phyloP scores from a whole-genome alignment of 2,888 invertebrate species.

The Eupithecia exiguata region DNA sequence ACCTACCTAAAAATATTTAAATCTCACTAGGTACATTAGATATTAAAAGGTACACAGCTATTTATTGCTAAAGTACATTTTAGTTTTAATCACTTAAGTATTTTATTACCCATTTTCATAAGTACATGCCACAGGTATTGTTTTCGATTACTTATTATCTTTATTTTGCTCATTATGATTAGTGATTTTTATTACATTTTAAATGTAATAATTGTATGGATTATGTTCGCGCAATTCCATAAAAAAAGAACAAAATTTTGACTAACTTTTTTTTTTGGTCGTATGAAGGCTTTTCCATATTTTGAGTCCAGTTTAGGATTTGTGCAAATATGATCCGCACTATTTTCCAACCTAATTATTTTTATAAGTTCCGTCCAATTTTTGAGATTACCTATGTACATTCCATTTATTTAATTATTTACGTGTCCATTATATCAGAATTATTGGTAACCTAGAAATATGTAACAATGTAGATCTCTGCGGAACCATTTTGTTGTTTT shows the following conservation, averaged over 20 bases:
- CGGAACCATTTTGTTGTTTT: neutral
- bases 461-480: neutral
- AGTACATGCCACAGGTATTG: neutral
- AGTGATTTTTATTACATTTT: neutral
- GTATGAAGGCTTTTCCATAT: neutral
- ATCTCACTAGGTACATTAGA: too few species aligned
- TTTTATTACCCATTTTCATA: neutral
- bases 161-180: neutral
- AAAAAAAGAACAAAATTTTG: neutral
- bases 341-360: neutral
- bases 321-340: neutral
- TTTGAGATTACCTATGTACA: conserved; percentile 1
- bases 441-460: neutral
- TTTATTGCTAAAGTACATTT: neutral
- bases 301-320: too few species aligned
- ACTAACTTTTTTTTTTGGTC: neutral
- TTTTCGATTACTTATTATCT: neutral
- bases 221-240: neutral
- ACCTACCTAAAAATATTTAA: too few species aligned
- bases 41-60: neutral
- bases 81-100: neutral
- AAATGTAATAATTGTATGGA: neutral
- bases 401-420: conserved; percentile 1
- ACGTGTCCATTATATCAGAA: neutral
- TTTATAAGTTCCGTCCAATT: conserved; percentile 8